These are phyloP conservation scores for Aradus depressus DNA, from an alignment of 2,888 invertebrate species.

Conservation along the genomic window DNA sequence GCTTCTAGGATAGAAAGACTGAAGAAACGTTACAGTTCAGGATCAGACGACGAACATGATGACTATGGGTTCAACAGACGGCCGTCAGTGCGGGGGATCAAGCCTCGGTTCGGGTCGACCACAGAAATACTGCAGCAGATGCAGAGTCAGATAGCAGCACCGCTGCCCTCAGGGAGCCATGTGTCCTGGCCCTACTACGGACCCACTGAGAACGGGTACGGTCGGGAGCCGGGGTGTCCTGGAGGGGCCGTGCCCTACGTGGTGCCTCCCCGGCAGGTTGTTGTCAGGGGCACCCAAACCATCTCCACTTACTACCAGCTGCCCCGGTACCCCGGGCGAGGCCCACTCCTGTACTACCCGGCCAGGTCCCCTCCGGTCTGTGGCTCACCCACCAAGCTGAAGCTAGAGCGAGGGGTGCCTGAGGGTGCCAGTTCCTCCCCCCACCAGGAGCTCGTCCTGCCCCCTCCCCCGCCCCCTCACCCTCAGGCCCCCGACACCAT, in stretches of 20 bases:
- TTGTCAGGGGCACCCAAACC: conserved; percentile 33
- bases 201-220: conserved; percentile 13
- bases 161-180: conserved; percentile 33
- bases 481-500: conserved; percentile 51
- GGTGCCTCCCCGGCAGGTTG: conserved; percentile 34
- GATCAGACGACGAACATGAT: conserved; percentile 67
- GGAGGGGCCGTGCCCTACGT: conserved; percentile 41
- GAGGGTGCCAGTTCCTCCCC: conserved; percentile 50
- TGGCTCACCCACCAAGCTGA: conserved; percentile 42
- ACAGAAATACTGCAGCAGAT: conserved; percentile 72
- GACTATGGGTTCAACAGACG: conserved; percentile 81
- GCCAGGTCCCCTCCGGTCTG: conserved; percentile 20
- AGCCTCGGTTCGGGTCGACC: conserved; percentile 70
- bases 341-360: conserved; percentile 23
- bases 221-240: conserved; percentile 37
- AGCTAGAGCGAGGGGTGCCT: conserved; percentile 51
- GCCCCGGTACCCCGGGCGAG: conserved; percentile 19
- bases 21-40: conserved; percentile 51
- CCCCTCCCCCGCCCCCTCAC: conserved; percentile 19
- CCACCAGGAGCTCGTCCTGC: conserved; percentile 34
- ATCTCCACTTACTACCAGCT: conserved; percentile 32
- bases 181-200: conserved; percentile 57
- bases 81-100: conserved; percentile 81
- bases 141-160: conserved; percentile 38
- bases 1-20: conserved; percentile 71